Conservation (phyloP, 2,113 vertebrate species). For the Triplophysa dalaica region DNA sequence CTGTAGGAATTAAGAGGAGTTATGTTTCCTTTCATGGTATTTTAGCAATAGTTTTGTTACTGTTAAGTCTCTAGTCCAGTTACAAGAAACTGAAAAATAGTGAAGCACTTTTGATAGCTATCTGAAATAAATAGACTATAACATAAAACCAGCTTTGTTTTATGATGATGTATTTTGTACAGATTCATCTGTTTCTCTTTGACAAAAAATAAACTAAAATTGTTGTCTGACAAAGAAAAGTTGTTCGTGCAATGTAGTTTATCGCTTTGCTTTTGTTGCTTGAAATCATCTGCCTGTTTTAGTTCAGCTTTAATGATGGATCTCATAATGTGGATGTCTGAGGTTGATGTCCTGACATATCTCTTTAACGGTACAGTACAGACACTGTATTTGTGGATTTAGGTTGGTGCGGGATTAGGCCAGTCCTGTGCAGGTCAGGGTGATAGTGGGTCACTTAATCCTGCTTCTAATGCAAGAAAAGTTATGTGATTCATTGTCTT, state of each 20-base stretch:
- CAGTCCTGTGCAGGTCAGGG: constrained; percentile 49
- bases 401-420: constrained; percentile 69
- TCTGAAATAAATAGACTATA: constrained; percentile 40
- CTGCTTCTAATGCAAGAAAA: constrained; percentile 56
- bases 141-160: constrained; percentile 31
- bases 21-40: constrained; percentile 32
- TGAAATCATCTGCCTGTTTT: not conserved
- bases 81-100: constrained; percentile 21
- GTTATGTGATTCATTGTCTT: constrained; percentile 12
- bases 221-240: not conserved
- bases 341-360: constrained; percentile 27
- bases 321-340: not conserved
- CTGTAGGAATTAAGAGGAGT: constrained; percentile 1
- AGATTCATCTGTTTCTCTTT: constrained; percentile 26
- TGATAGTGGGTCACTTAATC: constrained; percentile 55
- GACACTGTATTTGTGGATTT: constrained; percentile 59
- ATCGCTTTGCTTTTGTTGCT: not conserved
- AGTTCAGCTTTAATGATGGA: not conserved
- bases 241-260: not conserved
- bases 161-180: constrained; percentile 41
- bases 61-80: constrained; percentile 38
- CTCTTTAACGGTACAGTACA: constrained; percentile 20
- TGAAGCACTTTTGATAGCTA: constrained; percentile 53
- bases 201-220: constrained; percentile 31
- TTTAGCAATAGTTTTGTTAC: constrained; percentile 52